Evolutionary conservation across 2,888 invertebrate species (phyloP).

Genomic region (Drosophila acutilabella): DNA sequence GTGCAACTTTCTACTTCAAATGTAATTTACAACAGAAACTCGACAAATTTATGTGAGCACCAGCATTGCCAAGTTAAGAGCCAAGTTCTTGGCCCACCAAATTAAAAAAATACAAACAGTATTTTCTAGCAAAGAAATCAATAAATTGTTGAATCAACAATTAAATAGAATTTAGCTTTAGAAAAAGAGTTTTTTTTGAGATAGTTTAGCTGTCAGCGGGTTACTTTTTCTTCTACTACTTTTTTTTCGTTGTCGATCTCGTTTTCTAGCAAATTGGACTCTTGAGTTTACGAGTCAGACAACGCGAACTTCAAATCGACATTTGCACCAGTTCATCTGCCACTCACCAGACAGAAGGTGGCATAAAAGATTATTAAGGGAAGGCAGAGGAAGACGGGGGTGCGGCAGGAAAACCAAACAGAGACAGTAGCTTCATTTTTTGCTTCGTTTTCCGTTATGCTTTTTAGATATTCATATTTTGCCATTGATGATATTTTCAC

Average conservation of each 20-base stretch:
- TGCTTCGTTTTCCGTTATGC: slow-evolving; percentile 71
- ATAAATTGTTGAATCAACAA: slow-evolving; percentile 3
- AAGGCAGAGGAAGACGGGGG: no score
- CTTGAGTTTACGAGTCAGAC: slow-evolving; percentile 48
- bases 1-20: slow-evolving; percentile 68
- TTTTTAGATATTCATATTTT: slow-evolving; percentile 80
- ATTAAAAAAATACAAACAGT: slow-evolving; percentile 38
- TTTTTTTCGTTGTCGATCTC: neutral
- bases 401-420: slow-evolving; percentile 8
- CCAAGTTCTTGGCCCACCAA: slow-evolving; percentile 8
- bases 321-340: slow-evolving; percentile 67
- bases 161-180: slow-evolving; percentile 8
- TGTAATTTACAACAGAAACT: slow-evolving; percentile 73
- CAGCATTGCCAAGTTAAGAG: slow-evolving; percentile 14
- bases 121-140: slow-evolving; percentile 1
- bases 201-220: slow-evolving; percentile 25
- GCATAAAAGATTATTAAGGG: neutral
- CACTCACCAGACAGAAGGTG: slow-evolving; percentile 13
- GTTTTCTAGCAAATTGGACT: slow-evolving; percentile 29
- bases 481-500: slow-evolving; percentile 80
- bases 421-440: slow-evolving; percentile 55
- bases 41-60: slow-evolving; percentile 64
- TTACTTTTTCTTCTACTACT: neutral
- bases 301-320: slow-evolving; percentile 67
- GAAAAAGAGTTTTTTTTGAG: slow-evolving; percentile 3